phyloP scores from a whole-genome alignment of 2,797 vertebrate genomes.

The Crenuchus spilurus region DNA sequence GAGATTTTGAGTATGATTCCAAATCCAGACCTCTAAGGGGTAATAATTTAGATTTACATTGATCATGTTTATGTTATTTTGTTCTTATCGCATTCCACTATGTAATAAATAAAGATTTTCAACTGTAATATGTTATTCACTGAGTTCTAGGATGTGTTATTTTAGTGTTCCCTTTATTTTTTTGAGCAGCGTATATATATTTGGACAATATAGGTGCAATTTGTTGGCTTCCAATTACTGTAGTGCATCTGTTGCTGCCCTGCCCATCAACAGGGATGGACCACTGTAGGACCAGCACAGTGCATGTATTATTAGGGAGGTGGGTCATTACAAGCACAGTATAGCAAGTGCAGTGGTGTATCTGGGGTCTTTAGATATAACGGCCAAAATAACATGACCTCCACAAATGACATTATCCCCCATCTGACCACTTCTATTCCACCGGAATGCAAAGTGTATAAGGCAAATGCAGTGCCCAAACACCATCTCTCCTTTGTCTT shows the following conservation, averaged over 20 bases:
- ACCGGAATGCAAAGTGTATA: neutral
- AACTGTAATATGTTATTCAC: too few species aligned
- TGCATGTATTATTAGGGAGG: neutral
- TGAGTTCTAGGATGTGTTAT: too few species aligned
- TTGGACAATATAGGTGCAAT: neutral
- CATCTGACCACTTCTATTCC: neutral
- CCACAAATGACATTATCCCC: neutral
- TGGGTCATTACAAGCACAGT: neutral
- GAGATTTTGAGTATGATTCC: too few species aligned
- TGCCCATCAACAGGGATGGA: neutral
- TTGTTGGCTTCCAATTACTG: neutral
- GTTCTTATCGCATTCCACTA: too few species aligned
- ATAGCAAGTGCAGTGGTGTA: neutral
- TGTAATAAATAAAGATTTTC: too few species aligned
- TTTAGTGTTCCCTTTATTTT: too few species aligned
- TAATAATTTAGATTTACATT: too few species aligned
- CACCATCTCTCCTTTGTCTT: constrained; percentile 7
- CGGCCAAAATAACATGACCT: neutral
- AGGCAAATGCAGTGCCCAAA: neutral
- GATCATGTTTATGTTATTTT: too few species aligned
- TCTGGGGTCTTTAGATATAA: neutral
- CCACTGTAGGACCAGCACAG: neutral
- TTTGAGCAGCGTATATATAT: too few species aligned
- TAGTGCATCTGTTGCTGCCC: neutral
- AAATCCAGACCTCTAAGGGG: too few species aligned